Percentiles rank a stretch among this genome's conserved stretches.
Evolutionary conservation across 1,140 invertebrate genomes (phyloP).

Genomic region (Brachionus koreanus): DNA sequence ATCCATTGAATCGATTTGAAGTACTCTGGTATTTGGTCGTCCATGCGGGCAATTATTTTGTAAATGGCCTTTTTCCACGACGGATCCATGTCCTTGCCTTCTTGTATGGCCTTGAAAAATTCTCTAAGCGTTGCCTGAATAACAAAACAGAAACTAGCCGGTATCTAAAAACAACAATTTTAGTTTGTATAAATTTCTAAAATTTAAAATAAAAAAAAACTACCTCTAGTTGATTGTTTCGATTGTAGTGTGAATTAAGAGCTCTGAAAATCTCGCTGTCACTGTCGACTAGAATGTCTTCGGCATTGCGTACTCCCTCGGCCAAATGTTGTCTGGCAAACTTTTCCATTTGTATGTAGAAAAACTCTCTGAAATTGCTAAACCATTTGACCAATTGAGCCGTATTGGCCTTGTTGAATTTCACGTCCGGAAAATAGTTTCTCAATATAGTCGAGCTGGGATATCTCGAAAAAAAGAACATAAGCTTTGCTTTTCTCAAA

Average conservation of each 20-base stretch:
- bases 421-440: conserved; percentile 99
- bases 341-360: conserved; percentile 99
- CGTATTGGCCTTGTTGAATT: conserved; percentile 99
- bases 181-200: neutral
- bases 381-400: conserved; percentile 99
- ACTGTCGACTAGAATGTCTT: conserved; percentile 83
- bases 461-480: conserved; percentile 99
- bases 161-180: conserved; percentile 74
- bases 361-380: conserved; percentile 99
- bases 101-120: conserved; percentile 94
- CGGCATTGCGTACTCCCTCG: conserved; percentile 85
- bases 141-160: conserved; percentile 88
- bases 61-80: conserved; percentile 99
- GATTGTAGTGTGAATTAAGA: conserved; percentile 97
- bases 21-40: conserved; percentile 96
- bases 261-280: conserved; percentile 96
- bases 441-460: conserved; percentile 95
- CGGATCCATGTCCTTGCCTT: conserved; percentile 90
- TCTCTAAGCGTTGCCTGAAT: conserved; percentile 93
- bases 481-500: conserved; percentile 97
- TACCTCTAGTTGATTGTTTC: conserved; percentile 99
- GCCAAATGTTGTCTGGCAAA: conserved; percentile 93
- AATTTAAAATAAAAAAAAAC: conserved; percentile 45
- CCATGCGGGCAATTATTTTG: conserved; percentile 96
- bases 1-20: conserved; percentile 99